Evolutionary conservation across 2,888 invertebrate species (phyloP).

Genomic region (Macrosiphum euphorbiae): DNA sequence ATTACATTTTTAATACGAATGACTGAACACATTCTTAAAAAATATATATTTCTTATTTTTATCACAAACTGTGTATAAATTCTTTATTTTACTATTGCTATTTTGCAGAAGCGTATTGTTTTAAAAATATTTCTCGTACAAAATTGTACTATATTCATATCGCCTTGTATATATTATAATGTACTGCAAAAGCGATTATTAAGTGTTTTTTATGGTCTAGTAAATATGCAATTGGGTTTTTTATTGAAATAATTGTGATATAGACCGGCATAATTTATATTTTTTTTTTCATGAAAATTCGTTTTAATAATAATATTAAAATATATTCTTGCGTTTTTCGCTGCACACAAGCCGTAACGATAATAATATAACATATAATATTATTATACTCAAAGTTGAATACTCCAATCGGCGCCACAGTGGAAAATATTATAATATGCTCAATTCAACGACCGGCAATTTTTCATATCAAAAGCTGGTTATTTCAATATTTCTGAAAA

Average conservation of each 20-base stretch:
- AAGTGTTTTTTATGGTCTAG: conserved; percentile 5
- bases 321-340: not conserved
- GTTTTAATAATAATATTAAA: not conserved
- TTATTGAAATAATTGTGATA: not conserved
- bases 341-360: not conserved
- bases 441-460: not conserved
- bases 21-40: not conserved
- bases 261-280: not conserved
- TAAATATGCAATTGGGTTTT: not conserved
- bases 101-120: not conserved
- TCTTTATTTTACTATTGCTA: conserved; percentile 12
- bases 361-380: not conserved
- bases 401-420: not conserved
- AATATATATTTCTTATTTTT: not conserved
- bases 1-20: conserved; percentile 8
- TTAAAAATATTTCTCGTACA: conserved; percentile 1
- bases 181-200: not conserved
- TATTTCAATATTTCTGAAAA: not conserved
- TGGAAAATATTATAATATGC: not conserved
- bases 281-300: not conserved
- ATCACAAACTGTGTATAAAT: not conserved
- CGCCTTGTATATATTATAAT: not conserved
- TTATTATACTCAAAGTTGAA: not conserved
- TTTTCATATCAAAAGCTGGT: not conserved
- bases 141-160: not conserved